Conservation (phyloP, 92 coral and sea anemone species). For the Micromussa lordhowensis region DNA sequence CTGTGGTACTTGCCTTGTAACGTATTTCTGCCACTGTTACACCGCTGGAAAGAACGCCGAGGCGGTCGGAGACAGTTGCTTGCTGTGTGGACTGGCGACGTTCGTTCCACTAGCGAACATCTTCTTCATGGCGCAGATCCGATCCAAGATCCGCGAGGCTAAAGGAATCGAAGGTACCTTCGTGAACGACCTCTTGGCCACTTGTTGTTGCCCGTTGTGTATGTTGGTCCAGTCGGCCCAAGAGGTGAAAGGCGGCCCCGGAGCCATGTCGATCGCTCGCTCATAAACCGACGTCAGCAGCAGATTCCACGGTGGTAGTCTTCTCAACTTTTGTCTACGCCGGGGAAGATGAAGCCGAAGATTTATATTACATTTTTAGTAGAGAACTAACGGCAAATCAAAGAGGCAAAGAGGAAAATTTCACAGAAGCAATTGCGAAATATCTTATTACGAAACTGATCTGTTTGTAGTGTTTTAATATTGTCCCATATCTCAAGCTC, state of each 20-base stretch:
- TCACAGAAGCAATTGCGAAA: background rate
- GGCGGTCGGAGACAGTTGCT: slow-evolving; percentile 96
- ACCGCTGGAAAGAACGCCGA: slow-evolving; percentile 96
- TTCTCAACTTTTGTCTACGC: background rate
- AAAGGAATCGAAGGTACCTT: slow-evolving; percentile 88
- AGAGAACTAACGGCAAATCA: background rate
- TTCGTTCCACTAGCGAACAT: slow-evolving; percentile 82
- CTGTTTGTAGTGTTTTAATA: no score
- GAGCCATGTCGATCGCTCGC: slow-evolving; percentile 82
- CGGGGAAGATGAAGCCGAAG: no score
- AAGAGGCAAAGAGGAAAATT: background rate
- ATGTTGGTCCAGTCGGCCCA: slow-evolving; percentile 92
- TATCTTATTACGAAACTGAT: background rate
- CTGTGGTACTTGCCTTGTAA: slow-evolving; percentile 84
- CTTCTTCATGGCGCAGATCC: slow-evolving; percentile 84
- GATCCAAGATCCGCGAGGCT: slow-evolving; percentile 94
- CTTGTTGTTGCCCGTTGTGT: slow-evolving; percentile 87
- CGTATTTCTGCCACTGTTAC: slow-evolving; percentile 85
- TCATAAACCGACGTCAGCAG: slow-evolving; percentile 17
- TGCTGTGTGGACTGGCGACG: slow-evolving; percentile 85
- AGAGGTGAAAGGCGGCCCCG: slow-evolving; percentile 86
- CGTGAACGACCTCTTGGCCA: slow-evolving; percentile 70
- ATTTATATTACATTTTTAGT: background rate
- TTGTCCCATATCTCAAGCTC: no score
- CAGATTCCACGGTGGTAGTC: background rate